Conservation (phyloP, 2,888 invertebrate species). For the Sinopyrophorus schimmeli region DNA sequence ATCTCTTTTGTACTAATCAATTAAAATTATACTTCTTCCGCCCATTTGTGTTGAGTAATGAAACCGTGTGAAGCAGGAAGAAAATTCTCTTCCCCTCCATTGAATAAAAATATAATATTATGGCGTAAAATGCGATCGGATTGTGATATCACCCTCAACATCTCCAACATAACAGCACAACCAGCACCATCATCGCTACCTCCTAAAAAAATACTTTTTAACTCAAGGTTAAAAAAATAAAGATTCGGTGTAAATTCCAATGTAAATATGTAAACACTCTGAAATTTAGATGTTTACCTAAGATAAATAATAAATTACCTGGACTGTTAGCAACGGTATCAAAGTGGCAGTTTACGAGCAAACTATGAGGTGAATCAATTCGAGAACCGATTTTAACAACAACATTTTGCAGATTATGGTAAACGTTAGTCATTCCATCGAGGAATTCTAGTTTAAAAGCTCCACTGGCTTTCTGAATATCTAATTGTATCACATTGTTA, state of each 20-base stretch:
- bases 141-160: conserved; percentile 70
- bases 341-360: conserved; percentile 78
- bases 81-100: conserved; percentile 91
- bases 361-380: conserved; percentile 59
- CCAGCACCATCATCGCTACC: conserved; percentile 89
- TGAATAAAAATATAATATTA: conserved; percentile 82
- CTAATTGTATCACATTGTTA: conserved; percentile 58
- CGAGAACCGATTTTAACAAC: conserved; percentile 67
- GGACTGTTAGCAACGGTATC: conserved; percentile 75
- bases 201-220: conserved; percentile 57
- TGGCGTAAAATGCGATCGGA: conserved; percentile 66
- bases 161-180: conserved; percentile 85
- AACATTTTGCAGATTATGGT: conserved; percentile 69
- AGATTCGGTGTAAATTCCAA: background rate
- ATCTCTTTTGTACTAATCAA: conserved; percentile 36
- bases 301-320: conserved; percentile 60
- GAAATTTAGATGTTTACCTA: conserved; percentile 7
- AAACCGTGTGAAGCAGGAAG: conserved; percentile 90
- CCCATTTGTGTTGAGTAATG: conserved; percentile 87
- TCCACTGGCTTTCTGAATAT: conserved; percentile 68
- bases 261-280: background rate
- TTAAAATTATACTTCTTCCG: conserved; percentile 60
- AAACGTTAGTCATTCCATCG: conserved; percentile 73
- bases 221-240: too few species aligned
- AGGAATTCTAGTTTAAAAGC: conserved; percentile 70